phyloP scores from a whole-genome alignment of 2,113 vertebrate species.

The Dipodomys ordii region DNA sequence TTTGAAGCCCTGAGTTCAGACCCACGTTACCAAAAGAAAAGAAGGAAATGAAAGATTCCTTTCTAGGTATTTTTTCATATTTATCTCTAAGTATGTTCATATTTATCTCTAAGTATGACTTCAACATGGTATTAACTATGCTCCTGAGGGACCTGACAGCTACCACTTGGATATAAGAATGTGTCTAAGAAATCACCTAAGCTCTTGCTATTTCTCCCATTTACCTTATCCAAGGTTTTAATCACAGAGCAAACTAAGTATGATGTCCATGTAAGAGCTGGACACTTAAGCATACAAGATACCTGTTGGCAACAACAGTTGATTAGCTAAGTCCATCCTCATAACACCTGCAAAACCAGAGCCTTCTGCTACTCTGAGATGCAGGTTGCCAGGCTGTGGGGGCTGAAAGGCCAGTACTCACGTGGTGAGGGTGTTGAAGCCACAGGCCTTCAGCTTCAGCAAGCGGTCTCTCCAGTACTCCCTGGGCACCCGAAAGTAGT shows the following conservation, averaged over 20 bases:
- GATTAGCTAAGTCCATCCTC: neutral
- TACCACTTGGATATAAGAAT: neutral
- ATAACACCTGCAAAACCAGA: neutral
- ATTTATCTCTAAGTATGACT: neutral
- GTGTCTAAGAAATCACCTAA: neutral
- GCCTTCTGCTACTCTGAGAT: neutral
- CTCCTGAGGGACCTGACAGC: neutral
- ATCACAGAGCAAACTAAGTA: neutral
- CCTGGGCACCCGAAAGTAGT: constrained; percentile 94
- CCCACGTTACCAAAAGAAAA: too few species aligned
- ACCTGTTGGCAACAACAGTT: neutral
- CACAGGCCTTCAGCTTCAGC: constrained; percentile 93
- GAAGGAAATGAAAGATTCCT: too few species aligned
- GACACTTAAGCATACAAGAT: neutral
- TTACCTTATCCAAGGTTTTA: neutral
- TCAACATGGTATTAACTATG: neutral
- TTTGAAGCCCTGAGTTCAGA: too few species aligned
- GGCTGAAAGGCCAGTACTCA: constrained; percentile 75
- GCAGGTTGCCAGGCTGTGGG: neutral
- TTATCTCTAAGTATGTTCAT: neutral
- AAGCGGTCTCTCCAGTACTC: constrained; percentile 94
- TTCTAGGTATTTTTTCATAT: neutral
- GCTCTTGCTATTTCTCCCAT: too few species aligned
- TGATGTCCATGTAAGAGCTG: too few species aligned
- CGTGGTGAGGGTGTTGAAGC: constrained; percentile 95